Base-by-base conservation (phyloP, 2,888 invertebrate genomes). In the Mactromeris polynyma region DNA sequence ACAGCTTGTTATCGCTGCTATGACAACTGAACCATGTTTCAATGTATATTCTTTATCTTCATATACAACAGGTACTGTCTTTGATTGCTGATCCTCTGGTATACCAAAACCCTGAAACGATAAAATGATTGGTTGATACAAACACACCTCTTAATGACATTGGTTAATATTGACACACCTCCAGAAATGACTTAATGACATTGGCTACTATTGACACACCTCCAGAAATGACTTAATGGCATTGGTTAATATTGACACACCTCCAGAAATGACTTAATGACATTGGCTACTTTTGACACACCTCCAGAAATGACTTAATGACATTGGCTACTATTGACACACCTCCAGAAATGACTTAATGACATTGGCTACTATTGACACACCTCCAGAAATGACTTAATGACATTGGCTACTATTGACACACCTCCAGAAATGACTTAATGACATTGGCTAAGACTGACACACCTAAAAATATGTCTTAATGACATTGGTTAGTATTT, bases 1-100 rank as follows among this genome's bases (percentile, higher is more conserved):
- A 97, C 99, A 99, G 38, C 99, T 99, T 0, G 99, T 99, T 94
- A 99, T 99, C 84, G 99, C 99, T 0, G 99, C 99, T 93, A 99
- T 99, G 87, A 99, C 98, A 33, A 99, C 99, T 1, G 99, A 98
- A 2, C 99, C 99, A 96, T 99, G 99, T 0, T 97, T 97, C 91
- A 99, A 97, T 69, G 97, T 97, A 97, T 99, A 99, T 90, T 98
- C 98, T 92, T 98, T 97, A 9, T 98, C 98, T 95, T 99, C 98
- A 97, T 97, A 98, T 85, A 98, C 97, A 97, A 99, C 98, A 93
- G 98, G 98, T 0, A 98, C 98, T 2, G 98, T 97, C 1, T 93
- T 92, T 0, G 97, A 95, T 2, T 98, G 96, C 96, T 98, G 98
- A 0, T 97, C 97, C 0, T 97, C 97, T 0, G 98, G 96, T 85